phyloP scores from a whole-genome alignment of 1,140 invertebrate genomes.

The Calycopis cecrops region DNA sequence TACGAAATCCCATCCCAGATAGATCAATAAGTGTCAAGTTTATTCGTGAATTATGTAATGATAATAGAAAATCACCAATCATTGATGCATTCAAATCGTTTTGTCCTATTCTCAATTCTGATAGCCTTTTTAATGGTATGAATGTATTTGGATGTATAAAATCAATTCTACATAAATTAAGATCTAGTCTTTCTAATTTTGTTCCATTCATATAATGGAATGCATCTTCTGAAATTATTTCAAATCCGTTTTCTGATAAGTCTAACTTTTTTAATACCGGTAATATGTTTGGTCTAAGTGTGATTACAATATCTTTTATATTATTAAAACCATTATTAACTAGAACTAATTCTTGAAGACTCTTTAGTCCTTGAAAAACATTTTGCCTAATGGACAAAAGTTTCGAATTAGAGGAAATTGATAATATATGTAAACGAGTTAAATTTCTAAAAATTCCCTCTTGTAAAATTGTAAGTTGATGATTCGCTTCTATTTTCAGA shows the following conservation, averaged over 20 bases:
- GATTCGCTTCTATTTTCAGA: slow-evolving; percentile 61
- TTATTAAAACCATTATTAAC: slow-evolving; percentile 64
- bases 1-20: slow-evolving; percentile 71
- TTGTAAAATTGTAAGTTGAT: slow-evolving; percentile 47
- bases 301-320: slow-evolving; percentile 41
- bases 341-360: slow-evolving; percentile 58
- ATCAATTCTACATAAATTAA: slow-evolving; percentile 71
- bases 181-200: slow-evolving; percentile 50
- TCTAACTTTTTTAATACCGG: slow-evolving; percentile 50
- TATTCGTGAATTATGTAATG: slow-evolving; percentile 46
- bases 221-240: slow-evolving; percentile 46
- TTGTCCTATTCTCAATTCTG: slow-evolving; percentile 65
- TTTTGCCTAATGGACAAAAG: slow-evolving; percentile 39
- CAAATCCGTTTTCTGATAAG: slow-evolving; percentile 60
- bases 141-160: slow-evolving; percentile 70
- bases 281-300: slow-evolving; percentile 46
- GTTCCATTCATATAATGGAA: slow-evolving; percentile 52
- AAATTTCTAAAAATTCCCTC: slow-evolving; percentile 52
- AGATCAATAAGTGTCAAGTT: slow-evolving; percentile 65
- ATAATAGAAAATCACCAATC: slow-evolving; percentile 58
- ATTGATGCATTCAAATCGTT: slow-evolving; percentile 65
- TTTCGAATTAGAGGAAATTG: slow-evolving; percentile 56
- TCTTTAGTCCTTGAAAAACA: slow-evolving; percentile 50
- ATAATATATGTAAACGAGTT: slow-evolving; percentile 45
- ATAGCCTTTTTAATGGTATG: slow-evolving; percentile 57